A percentile compares a stretch with the other conserved stretches of the same genome.
Conservation (phyloP, 1,140 invertebrate species). For the Brachionus sp. region DNA sequence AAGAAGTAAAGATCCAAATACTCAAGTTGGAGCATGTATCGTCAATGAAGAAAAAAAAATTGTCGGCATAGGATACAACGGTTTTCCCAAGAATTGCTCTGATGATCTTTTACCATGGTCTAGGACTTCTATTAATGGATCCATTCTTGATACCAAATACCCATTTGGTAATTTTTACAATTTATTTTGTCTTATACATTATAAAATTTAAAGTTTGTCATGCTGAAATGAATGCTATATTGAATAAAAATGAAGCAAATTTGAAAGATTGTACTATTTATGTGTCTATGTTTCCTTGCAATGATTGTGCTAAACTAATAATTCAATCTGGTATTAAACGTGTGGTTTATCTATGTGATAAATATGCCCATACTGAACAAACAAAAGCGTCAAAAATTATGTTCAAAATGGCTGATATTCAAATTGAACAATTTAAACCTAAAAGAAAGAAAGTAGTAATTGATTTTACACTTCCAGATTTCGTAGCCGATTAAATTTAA, state of each 20-base stretch:
- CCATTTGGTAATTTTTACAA: constrained; percentile 69
- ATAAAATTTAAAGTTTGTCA: constrained; percentile 74
- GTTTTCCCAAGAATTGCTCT: constrained; percentile 79
- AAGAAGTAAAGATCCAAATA: constrained; percentile 85
- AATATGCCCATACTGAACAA: constrained; percentile 67
- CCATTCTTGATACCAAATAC: constrained; percentile 70
- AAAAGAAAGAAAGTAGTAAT: constrained; percentile 28
- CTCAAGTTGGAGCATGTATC: constrained; percentile 86
- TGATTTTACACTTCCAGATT: background rate
- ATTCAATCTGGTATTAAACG: constrained; percentile 84
- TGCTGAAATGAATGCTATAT: constrained; percentile 91
- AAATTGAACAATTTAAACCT: constrained; percentile 46
- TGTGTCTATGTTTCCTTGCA: constrained; percentile 84
- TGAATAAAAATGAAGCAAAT: constrained; percentile 79
- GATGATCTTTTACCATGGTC: constrained; percentile 86
- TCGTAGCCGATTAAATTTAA: background rate
- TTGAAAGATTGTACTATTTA: constrained; percentile 77
- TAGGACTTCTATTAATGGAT: constrained; percentile 62
- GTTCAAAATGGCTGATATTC: constrained; percentile 72
- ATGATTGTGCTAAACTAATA: constrained; percentile 94
- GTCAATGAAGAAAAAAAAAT: constrained; percentile 83
- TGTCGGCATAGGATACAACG: constrained; percentile 91
- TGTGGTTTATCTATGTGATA: constrained; percentile 76
- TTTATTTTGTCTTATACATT: background rate
- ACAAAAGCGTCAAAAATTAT: constrained; percentile 73